Base-by-base conservation (phyloP, 2,888 invertebrate genomes). In the Volucella inflata region DNA sequence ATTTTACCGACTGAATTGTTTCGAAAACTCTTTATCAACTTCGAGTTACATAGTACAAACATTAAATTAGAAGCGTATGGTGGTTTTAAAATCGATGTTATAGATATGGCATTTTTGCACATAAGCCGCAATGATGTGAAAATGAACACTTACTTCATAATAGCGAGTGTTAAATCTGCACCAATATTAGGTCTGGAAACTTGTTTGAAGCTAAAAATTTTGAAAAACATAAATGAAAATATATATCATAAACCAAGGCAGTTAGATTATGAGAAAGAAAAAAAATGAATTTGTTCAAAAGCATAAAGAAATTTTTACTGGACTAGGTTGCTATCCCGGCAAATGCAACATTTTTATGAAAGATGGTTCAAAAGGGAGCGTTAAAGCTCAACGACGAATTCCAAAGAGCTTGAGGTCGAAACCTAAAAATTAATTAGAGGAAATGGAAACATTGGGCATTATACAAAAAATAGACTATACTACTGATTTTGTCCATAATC, bases 401-500 rank as follows among this genome's bases (percentile, higher is more conserved):
- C 40, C 57, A n/a, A 59, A 50, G 4, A 59, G 48, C n/a, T 21
- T 71, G 14, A 59, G 50, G 38, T 17, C 48, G 10, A 71, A 71
- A 59, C 2, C 50, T 9, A 71, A 71, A 40, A 44, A 1, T 8
- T 42, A 53, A 30, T 53, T 67, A 14, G 67, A 42, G 2, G 70
- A 71, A 50, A 71, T 71, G 38, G 40, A 71, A 21, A n/a, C 12
- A 50, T 12, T n/a, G 21, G 70, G 30, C 48, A 38, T 59, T 8
- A 59, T 48, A 36, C 16, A 57, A 59, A 57, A 51, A 57, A 38
- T 70, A 36, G 36, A 70, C 46, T 48, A 48, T 67, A 55, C 42
- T 80, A 94, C 96, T 94, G 93, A 97, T 14, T 82, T 50, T 62
- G 67, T 75, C n/a, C 60, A 59, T 51, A 70, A 64, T 3, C 51